Base-by-base conservation (phyloP, 2,888 invertebrate genomes). In the Lydus trimaculatus region DNA sequence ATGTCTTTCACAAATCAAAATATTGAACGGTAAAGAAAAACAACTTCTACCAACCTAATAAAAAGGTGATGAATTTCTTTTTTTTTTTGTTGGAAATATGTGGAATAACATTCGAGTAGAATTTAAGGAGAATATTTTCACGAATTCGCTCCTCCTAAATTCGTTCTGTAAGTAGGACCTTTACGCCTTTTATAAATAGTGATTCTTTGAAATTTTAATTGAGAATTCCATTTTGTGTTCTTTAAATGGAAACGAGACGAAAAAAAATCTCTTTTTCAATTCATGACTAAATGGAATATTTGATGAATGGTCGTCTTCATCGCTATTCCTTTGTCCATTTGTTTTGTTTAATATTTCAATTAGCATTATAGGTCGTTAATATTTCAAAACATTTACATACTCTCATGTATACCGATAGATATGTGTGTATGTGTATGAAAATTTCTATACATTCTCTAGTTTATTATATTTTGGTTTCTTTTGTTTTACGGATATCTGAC, bases 341-440 rank as follows among this genome's bases (percentile, higher is more conserved):
- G 52, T 52, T 52, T 52, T 52, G 52, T 52, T 52, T 23, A 52
- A 13, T 52, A 23, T 52, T 52, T 52, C 52, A 52, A 52, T 52
- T 52, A 52, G 52, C 20, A 52, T 52, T 25, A 52, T 13, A 11
- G 25, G 3, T 25, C 25, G 52, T 52, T 52, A 52, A 25, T 52
- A 52, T 23, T 52, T 52, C 23, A 52, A 43, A 52, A 6, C 13
- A 9, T 13, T 52, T 52, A 52, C 15, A 52, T 23, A 52, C 13
- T n/a, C n/a, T n/a, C n/a, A n/a, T n/a, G n/a, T n/a, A n/a, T n/a
- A n/a, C n/a, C n/a, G n/a, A n/a, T n/a, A n/a, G n/a, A n/a, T n/a
- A n/a, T n/a, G n/a, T n/a, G n/a, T 6, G 13, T 43, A 7, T 3
- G 17, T 43, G 5, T 43, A 48, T 20, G 20, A 20, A 48, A 48